phyloP scores from a whole-genome alignment of 1,140 invertebrate genomes.

The Sycophaga agraensis region DNA sequence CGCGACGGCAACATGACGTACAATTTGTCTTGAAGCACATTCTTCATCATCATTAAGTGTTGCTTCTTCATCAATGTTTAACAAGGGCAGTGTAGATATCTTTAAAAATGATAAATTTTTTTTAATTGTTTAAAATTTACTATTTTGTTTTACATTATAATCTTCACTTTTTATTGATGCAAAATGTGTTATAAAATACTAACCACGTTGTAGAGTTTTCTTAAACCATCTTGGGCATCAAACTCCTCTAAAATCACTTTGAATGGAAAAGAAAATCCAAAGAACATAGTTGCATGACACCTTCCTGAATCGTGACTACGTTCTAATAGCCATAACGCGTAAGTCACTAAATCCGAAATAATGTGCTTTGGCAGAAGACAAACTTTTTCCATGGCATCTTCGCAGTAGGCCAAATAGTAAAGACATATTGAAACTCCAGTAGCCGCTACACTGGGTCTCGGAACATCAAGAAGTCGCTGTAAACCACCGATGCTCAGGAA shows the following conservation, averaged over 20 bases:
- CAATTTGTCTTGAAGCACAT: slow-evolving; percentile 90
- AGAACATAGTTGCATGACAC: slow-evolving; percentile 97
- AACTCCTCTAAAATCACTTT: slow-evolving; percentile 89
- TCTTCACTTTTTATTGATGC: neutral
- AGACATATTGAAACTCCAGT: slow-evolving; percentile 95
- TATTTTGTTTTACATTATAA: slow-evolving; percentile 45
- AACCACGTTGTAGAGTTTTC: slow-evolving; percentile 92
- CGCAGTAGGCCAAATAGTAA: slow-evolving; percentile 95
- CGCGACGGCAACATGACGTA: slow-evolving; percentile 88
- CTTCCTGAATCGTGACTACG: slow-evolving; percentile 94
- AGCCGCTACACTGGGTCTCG: slow-evolving; percentile 88
- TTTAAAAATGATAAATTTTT: slow-evolving; percentile 40
- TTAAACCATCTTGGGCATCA: slow-evolving; percentile 86
- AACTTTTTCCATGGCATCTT: slow-evolving; percentile 95
- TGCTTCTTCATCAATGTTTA: slow-evolving; percentile 70
- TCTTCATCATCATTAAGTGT: slow-evolving; percentile 86
- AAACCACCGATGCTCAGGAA: slow-evolving; percentile 86
- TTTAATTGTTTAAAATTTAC: slow-evolving; percentile 17
- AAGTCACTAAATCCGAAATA: slow-evolving; percentile 78
- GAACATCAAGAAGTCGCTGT: slow-evolving; percentile 82
- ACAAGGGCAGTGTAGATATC: slow-evolving; percentile 82
- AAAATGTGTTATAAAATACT: slow-evolving; percentile 37
- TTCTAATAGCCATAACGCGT: slow-evolving; percentile 91
- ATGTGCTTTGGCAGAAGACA: slow-evolving; percentile 80
- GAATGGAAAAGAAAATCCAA: slow-evolving; percentile 90